Base-by-base conservation (phyloP, 2,888 invertebrate species). In the Sphaerophoria taeniata region DNA sequence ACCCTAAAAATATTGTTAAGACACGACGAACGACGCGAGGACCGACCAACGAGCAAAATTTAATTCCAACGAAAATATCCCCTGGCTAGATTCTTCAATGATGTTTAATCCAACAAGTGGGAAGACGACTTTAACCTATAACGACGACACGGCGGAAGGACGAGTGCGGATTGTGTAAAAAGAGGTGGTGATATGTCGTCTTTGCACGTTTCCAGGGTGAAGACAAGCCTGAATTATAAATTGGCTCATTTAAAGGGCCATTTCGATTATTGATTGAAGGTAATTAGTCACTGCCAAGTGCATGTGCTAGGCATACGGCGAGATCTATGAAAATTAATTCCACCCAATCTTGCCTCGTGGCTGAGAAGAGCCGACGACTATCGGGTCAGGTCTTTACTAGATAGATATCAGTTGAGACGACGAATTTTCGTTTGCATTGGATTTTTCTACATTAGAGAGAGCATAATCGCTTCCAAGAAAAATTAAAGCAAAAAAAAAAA, bases 311-410 rank as follows among this genome's bases (percentile, higher is more conserved):
- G 43, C 16, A 58, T 60, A 60, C 60, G 76, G 80, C 55, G 63
- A 77, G 85, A 81, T 85, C 85, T 85, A 81, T 85, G 81, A 81
- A 85, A 85, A 85, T 85, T 85, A 85, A 85, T 85, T 85, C 81
- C 76, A 58, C 80, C 85, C 81, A 85, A 76, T 85, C 67, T 67
- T 39, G 67, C 53, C 63, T 31, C 47, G 47, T 63, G 63, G 45
- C 45, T 45, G 11, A 11, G 14, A 6, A 5, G 14, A 11, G 14
- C 47, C 6, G n/a, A 7, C 14, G 49, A 43, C 5, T 60, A 6
- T 55, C 6, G 31, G 34, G 34, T 51, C 36, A 69, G 69, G 49
- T 49, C 31, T 49, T 49, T 61, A 43, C 9, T 9, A 43, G 9
- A 9, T 3, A 43, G 12, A 9, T 73, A 83, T 70, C 70, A 74